Evolutionary conservation across 1,140 invertebrate species (phyloP).

Genomic region (Drosophila ercepeae): DNA sequence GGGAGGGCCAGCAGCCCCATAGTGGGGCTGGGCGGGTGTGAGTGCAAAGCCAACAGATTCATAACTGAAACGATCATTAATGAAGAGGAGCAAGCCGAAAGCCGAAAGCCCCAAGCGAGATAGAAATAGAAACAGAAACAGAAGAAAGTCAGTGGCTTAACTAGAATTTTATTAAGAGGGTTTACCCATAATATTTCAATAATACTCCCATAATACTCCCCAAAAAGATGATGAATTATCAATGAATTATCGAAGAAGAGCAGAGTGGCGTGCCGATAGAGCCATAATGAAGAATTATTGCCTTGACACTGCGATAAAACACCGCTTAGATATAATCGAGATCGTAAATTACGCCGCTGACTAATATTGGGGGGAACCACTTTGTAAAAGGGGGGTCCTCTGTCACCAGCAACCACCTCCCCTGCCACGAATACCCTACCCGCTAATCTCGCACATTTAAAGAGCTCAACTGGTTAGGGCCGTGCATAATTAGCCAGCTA

Average conservation of each 20-base stretch:
- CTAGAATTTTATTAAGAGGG: neutral
- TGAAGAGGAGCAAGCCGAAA: neutral
- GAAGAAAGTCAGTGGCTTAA: neutral
- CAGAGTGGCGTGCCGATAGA: neutral
- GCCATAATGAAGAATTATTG: neutral
- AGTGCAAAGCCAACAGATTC: constrained; percentile 26
- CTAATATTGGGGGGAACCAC: constrained; percentile 11
- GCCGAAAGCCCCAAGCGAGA: too few relatives aligned
- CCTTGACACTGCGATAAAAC: constrained; percentile 34
- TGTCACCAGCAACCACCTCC: neutral
- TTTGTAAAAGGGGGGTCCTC: neutral
- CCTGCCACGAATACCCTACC: constrained; percentile 1
- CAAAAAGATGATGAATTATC: constrained; percentile 28
- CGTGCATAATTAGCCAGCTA: constrained; percentile 41
- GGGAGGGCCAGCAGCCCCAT: too few relatives aligned
- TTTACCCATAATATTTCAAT: neutral
- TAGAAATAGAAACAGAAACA: neutral
- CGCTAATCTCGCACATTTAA: constrained; percentile 35
- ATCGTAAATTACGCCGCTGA: constrained; percentile 21
- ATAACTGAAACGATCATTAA: constrained; percentile 20
- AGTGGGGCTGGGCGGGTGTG: constrained; percentile 1
- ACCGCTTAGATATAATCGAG: constrained; percentile 7
- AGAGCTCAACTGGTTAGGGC: constrained; percentile 40
- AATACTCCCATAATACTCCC: neutral
- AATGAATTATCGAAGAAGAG: constrained; percentile 14